Evolutionary conservation across 2,888 invertebrate genomes (phyloP).

Genomic region (Amblyteles armatorius): DNA sequence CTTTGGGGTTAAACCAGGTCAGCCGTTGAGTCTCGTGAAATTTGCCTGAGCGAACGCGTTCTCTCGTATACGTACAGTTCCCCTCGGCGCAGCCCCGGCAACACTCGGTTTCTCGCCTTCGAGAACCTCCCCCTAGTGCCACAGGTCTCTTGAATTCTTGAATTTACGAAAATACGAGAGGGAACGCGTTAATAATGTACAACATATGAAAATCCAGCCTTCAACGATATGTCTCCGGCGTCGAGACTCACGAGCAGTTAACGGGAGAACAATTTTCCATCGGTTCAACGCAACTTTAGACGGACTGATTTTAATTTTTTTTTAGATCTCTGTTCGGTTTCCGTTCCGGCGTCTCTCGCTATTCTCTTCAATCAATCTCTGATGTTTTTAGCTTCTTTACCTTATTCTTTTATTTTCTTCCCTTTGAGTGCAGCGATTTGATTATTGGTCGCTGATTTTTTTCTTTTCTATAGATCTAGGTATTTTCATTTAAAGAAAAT

Average conservation of each 20-base stretch:
- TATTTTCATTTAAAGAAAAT: too few relatives aligned
- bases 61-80: background rate
- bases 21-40: constrained; percentile 56
- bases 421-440: background rate
- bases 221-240: background rate
- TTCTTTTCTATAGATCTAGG: too few relatives aligned
- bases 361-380: background rate
- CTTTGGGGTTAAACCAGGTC: constrained; percentile 65
- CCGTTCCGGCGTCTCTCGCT: background rate
- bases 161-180: constrained; percentile 36
- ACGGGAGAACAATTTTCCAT: background rate
- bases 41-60: constrained; percentile 51
- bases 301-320: background rate
- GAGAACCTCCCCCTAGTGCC: constrained; percentile 6
- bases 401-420: constrained; percentile 25
- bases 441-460: too few relatives aligned
- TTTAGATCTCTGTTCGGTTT: background rate
- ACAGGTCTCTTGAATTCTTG: constrained; percentile 35
- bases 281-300: background rate
- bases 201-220: constrained; percentile 26
- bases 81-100: background rate
- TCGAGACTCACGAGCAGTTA: background rate
- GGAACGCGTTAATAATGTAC: constrained; percentile 7
- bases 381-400: constrained; percentile 10
- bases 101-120: constrained; percentile 10